A percentile compares a stretch with the other conserved stretches of the same genome.
Conservation (phyloP, 2,797 vertebrate species). For the Chaenodraco wilsoni region DNA sequence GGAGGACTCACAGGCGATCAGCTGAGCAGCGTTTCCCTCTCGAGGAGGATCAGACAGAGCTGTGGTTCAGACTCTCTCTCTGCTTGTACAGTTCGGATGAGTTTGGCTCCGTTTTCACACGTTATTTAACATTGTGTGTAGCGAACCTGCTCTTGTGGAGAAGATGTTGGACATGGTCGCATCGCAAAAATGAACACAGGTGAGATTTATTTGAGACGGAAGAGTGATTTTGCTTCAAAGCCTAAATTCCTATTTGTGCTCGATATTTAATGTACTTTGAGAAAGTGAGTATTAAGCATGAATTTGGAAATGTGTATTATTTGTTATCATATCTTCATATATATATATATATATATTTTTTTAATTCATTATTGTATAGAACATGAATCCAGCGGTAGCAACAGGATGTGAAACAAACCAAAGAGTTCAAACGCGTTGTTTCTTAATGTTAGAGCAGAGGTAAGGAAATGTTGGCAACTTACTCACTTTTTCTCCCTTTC, state of each 20-base stretch:
- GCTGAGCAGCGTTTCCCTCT: conserved; percentile 58
- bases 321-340: background rate
- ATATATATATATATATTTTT: no score
- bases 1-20: conserved; percentile 57
- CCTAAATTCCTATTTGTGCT: background rate
- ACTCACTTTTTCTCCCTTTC: background rate
- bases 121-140: background rate
- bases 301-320: background rate
- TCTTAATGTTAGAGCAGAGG: background rate
- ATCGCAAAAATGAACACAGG: conserved; percentile 81
- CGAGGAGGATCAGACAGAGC: conserved; percentile 36
- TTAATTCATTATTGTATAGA: background rate
- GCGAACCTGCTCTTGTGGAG: conserved; percentile 28
- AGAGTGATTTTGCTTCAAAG: background rate
- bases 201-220: conserved; percentile 52
- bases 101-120: conserved; percentile 12
- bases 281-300: no score
- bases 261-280: background rate
- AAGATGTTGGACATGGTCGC: conserved; percentile 55
- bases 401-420: conserved; percentile 24
- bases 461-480: background rate
- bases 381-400: background rate
- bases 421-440: background rate
- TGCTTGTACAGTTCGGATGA: conserved; percentile 8
- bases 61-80: conserved; percentile 16